Evolutionary conservation across 1,140 invertebrate species (phyloP), one percentile per base, ranked within the genome.

Genomic region (Drosophila mayri): DNA sequence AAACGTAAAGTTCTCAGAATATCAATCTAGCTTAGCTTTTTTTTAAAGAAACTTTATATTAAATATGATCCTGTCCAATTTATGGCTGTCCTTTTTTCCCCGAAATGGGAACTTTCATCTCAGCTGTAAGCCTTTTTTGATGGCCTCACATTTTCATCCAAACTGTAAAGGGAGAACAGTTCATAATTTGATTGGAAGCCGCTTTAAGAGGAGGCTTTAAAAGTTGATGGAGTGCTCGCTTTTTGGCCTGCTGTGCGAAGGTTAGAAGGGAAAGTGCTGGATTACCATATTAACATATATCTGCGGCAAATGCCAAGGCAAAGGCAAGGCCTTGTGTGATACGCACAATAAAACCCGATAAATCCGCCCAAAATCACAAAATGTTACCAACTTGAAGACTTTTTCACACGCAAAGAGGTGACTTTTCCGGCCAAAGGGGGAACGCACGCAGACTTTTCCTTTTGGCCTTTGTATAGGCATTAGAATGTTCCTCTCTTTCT

Each of bases 271-370:
- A 70, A 70, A 54, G 41, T 44, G 76, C 28, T 25, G 43, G 75
- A 81, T 83, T 82, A 83, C 81, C 75, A 87, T 73, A 81, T 81
- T 81, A 81, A 81, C 74, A 82, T 82, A 74, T 82, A 82, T 87
- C 83, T 87, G 76, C 58, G 68, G 63, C 66, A 72, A 88, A 88
- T 90, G 85, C 74, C 81, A 88, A 90, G 70, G 52, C 32, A 54
- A 54, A 37, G 70, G 52, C 16, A 58, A 58, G 72, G 37, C 52
- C 63, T 18, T 66, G 74, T 68, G 54, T 75, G 85, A 62, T 85
- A 90, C 85, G 81, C 85, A 85, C 85, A 90, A 90, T 90, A 90
- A 90, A 88, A 81, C 77, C 85, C 80, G 70, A 81, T 85, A 88
- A 88, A 88, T 88, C 85, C 84, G 44, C 74, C 74, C 59, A 35